Evolutionary conservation across 2,797 vertebrate genomes (phyloP).

Genomic region (Sebastes baramenuke): DNA sequence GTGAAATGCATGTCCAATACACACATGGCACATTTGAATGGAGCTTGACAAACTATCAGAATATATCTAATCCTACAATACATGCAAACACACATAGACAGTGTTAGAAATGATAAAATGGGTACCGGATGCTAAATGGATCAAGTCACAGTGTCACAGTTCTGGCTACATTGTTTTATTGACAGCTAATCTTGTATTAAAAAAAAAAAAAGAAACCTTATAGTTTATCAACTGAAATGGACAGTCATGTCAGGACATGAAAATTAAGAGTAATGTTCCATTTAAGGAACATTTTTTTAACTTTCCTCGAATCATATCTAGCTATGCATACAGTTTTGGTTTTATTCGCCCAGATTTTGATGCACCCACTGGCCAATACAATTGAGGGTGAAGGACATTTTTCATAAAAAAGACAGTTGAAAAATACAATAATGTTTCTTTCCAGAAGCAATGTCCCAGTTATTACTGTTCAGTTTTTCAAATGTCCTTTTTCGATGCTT

Average conservation of each 20-base stretch:
- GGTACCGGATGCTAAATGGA: background rate
- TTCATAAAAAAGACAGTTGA: background rate
- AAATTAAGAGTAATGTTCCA: background rate
- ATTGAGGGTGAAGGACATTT: too few species aligned
- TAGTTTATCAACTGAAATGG: background rate
- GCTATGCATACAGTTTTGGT: background rate
- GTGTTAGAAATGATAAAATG: background rate
- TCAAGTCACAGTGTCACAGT: background rate
- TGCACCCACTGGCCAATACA: background rate
- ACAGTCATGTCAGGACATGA: background rate
- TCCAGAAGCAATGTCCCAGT: background rate
- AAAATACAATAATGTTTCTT: background rate
- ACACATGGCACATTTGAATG: background rate
- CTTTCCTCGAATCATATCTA: background rate
- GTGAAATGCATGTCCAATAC: background rate
- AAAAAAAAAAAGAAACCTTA: too few species aligned
- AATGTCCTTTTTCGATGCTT: background rate
- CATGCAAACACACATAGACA: background rate
- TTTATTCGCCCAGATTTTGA: background rate
- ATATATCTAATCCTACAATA: background rate
- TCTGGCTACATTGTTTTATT: background rate
- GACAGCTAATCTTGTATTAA: background rate
- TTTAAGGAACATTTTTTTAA: background rate
- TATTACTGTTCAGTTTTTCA: background rate
- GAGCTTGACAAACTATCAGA: background rate